Percentiles rank a stretch among this genome's conserved stretches.
phyloP scores from a whole-genome alignment of 2,797 vertebrate species.

The Myripristis murdjan region DNA sequence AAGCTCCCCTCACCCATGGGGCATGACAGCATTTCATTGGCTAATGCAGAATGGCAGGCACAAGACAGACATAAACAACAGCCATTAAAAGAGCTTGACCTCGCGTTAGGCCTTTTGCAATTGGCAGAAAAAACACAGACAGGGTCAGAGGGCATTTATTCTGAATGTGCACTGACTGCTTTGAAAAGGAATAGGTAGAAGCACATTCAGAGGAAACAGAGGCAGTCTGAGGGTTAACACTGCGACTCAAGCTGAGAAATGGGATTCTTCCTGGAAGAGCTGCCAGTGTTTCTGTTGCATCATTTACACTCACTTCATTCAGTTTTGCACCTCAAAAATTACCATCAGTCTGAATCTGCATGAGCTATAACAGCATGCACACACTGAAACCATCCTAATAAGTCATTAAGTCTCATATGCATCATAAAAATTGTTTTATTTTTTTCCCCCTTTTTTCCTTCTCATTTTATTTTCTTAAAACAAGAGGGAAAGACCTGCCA shows the following conservation, averaged over 20 bases:
- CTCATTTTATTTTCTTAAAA: too few relatives aligned
- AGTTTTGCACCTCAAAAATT: conserved; percentile 22
- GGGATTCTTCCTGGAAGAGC: not conserved
- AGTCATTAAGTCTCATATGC: too few relatives aligned
- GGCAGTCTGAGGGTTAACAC: not conserved
- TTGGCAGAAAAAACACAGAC: conserved; percentile 29
- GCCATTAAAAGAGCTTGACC: conserved; percentile 70
- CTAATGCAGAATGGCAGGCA: conserved; percentile 73
- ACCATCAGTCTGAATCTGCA: not conserved
- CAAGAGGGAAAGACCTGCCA: too few relatives aligned
- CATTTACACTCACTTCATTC: conserved; percentile 15
- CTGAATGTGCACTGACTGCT: not conserved
- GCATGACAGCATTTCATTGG: conserved; percentile 57
- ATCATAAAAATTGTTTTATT: too few relatives aligned
- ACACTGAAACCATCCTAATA: too few relatives aligned
- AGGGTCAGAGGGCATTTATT: not conserved
- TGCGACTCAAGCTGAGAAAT: not conserved
- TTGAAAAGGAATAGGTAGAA: not conserved
- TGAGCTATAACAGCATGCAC: conserved; percentile 6
- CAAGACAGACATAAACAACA: conserved; percentile 72
- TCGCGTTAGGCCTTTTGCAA: conserved; percentile 53
- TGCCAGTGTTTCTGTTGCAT: conserved; percentile 10
- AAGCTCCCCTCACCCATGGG: conserved; percentile 57
- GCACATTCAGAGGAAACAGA: not conserved
- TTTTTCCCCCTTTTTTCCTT: too few relatives aligned